A percentile compares a stretch with the other conserved stretches of the same genome.
Conservation (phyloP, 2,888 invertebrate species). For the Aporophyla nigra region DNA sequence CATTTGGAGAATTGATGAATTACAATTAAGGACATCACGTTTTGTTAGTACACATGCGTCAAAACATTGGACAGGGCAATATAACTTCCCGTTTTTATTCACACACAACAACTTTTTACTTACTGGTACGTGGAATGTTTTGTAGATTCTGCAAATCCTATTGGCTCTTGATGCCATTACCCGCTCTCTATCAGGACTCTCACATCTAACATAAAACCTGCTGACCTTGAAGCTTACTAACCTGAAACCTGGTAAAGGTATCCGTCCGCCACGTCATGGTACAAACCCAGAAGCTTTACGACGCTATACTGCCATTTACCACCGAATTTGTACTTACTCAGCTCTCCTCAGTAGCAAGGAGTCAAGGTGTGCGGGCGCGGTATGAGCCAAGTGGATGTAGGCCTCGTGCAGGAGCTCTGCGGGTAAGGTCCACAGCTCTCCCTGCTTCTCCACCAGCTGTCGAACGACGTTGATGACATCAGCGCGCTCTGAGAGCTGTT, state of each 20-base stretch:
- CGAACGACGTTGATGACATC: slow-evolving; percentile 98
- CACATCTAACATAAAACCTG: background rate
- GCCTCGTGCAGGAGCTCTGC: slow-evolving; percentile 96
- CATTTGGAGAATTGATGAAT: background rate
- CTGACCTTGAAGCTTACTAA: background rate
- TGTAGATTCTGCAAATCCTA: background rate
- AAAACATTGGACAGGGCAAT: background rate
- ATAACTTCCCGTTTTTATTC: background rate
- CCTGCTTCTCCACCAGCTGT: slow-evolving; percentile 92
- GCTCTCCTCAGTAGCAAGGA: slow-evolving; percentile 90
- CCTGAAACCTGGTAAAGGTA: background rate
- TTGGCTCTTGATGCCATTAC: background rate
- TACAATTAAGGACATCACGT: background rate
- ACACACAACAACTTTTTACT: background rate
- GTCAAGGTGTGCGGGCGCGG: slow-evolving; percentile 95
- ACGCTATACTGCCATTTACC: background rate
- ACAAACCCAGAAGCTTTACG: background rate
- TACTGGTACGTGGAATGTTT: background rate
- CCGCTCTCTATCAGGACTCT: too few species aligned
- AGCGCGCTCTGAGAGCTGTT: slow-evolving; percentile 94
- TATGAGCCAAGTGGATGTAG: slow-evolving; percentile 96
- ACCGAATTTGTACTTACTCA: slow-evolving; percentile 80
- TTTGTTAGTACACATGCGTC: slow-evolving; percentile 10
- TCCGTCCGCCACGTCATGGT: background rate
- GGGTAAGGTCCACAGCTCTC: slow-evolving; percentile 92